These are phyloP conservation scores for Oasisia sp. DNA, from an alignment of 2,888 invertebrate genomes.

Conservation along the genomic window DNA sequence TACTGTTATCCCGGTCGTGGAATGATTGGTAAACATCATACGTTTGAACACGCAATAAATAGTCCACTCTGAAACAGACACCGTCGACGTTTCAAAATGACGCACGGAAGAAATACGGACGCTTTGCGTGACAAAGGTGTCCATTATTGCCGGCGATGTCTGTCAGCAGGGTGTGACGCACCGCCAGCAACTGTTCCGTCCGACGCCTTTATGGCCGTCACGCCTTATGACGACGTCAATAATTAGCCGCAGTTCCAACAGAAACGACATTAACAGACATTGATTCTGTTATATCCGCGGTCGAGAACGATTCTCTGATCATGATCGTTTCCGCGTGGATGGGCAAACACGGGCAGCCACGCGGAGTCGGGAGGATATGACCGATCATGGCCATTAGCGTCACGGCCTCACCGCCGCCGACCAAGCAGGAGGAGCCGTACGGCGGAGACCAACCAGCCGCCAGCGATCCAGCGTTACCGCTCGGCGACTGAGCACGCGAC, in stretches of 20 bases:
- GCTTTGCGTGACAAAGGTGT: constrained; percentile 13
- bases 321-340: not conserved
- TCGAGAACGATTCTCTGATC: constrained; percentile 1
- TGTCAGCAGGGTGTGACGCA: not conserved
- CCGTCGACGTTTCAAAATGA: not conserved
- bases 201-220: not conserved
- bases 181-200: not conserved
- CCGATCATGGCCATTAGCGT: not conserved
- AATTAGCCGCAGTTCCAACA: constrained; percentile 10
- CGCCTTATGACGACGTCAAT: constrained; percentile 6
- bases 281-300: constrained; percentile 1
- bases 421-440: not conserved
- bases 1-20: not conserved
- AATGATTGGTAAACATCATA: not conserved
- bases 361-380: not conserved
- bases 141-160: not conserved
- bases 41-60: not conserved
- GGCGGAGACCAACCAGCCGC: not conserved
- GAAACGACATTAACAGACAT: not conserved
- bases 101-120: not conserved
- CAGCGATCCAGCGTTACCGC: not conserved
- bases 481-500: not conserved
- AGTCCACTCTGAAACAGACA: not conserved
- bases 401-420: not conserved
- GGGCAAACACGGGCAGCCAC: not conserved